A percentile compares a stretch with the other conserved stretches of the same genome.
phyloP scores from a whole-genome alignment of 2,888 invertebrate genomes.

The Amblyjoppa fuscipennis region DNA sequence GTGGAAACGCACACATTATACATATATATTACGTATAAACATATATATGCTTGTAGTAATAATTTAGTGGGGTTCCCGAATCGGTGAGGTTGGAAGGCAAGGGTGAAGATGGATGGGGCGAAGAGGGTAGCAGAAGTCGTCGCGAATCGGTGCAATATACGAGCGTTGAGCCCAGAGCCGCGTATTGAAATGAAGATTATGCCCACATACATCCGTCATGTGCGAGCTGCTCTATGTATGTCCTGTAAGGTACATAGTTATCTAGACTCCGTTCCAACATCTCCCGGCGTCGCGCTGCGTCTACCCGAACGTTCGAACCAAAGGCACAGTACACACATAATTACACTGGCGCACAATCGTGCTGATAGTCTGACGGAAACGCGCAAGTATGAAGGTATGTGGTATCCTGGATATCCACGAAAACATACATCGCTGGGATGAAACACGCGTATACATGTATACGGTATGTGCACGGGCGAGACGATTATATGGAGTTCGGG shows the following conservation, averaged over 20 bases:
- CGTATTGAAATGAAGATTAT: constrained; percentile 63
- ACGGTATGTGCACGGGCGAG: constrained; percentile 11
- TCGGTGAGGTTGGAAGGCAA: background rate
- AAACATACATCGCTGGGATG: background rate
- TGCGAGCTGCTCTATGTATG: constrained; percentile 12
- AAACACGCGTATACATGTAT: constrained; percentile 22
- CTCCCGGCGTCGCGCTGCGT: background rate
- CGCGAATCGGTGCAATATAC: constrained; percentile 57
- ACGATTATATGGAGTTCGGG: constrained; percentile 30
- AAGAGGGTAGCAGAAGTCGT: constrained; percentile 30
- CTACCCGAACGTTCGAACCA: constrained; percentile 35
- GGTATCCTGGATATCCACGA: background rate
- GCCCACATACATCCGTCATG: constrained; percentile 60
- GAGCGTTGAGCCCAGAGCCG: constrained; percentile 49
- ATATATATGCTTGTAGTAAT: constrained; percentile 22
- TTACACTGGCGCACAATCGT: background rate
- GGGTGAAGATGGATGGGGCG: background rate
- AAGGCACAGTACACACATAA: constrained; percentile 3
- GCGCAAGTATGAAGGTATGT: background rate
- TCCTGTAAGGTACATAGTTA: constrained; percentile 41
- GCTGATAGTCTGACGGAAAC: background rate
- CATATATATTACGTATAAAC: constrained; percentile 9
- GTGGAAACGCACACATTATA: background rate
- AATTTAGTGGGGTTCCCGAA: constrained; percentile 35
- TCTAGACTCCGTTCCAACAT: constrained; percentile 34